These are phyloP conservation scores for Poeciliopsis occidentalis DNA, from an alignment of 2,113 vertebrate genomes.

Conservation along the genomic window DNA sequence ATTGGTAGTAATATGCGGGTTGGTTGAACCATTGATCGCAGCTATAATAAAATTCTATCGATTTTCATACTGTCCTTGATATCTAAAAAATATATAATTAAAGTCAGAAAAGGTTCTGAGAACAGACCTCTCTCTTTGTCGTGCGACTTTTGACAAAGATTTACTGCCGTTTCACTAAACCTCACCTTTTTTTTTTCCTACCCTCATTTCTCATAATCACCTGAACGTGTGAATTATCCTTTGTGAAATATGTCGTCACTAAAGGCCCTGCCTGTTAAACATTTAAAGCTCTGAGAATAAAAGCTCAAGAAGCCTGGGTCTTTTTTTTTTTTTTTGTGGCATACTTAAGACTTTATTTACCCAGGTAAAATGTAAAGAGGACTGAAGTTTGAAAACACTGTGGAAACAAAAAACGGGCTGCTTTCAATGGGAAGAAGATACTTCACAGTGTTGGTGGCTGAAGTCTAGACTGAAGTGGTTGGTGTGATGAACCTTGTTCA, in stretches of 20 bases:
- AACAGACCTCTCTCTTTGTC: background rate
- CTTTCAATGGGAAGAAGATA: too few species aligned
- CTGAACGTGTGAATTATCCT: background rate
- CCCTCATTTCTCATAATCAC: background rate
- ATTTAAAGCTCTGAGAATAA: too few species aligned
- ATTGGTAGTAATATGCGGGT: constrained; percentile 5
- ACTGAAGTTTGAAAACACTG: background rate
- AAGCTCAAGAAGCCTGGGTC: too few species aligned
- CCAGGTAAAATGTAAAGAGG: background rate
- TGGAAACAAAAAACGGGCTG: background rate
- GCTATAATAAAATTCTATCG: constrained; percentile 64
- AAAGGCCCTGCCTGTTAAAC: background rate
- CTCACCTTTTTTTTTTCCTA: background rate
- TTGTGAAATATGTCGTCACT: background rate
- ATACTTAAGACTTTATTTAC: background rate
- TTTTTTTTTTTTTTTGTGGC: background rate
- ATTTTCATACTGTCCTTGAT: constrained; percentile 37
- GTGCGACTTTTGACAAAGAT: background rate
- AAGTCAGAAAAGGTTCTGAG: background rate
- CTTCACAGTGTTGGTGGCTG: too few species aligned
- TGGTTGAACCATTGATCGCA: constrained; percentile 47
- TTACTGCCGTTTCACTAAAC: background rate
- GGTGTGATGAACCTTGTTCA: too few species aligned
- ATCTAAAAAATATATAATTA: constrained; percentile 1
- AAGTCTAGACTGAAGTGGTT: too few species aligned